Evolutionary conservation across 2,113 vertebrate species (phyloP).

Genomic region (Platichthys stellatus): DNA sequence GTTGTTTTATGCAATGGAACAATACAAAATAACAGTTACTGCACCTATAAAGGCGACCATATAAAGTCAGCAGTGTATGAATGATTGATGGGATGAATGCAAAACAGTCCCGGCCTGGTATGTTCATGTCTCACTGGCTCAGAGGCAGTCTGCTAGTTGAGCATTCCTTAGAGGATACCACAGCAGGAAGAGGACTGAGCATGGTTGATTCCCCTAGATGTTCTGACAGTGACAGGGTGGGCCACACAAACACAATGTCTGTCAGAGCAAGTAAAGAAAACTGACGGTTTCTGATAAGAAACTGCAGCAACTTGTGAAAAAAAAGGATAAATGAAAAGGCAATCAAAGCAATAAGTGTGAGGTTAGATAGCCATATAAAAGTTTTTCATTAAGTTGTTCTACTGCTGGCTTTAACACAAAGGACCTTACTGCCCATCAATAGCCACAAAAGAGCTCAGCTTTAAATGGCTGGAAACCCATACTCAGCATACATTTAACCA

Average conservation of each 20-base stretch:
- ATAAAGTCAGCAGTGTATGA: background rate
- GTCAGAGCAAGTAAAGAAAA: slow-evolving; percentile 21
- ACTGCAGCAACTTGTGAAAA: background rate
- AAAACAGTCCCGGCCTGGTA: slow-evolving; percentile 9
- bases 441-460: background rate
- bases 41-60: background rate
- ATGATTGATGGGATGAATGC: slow-evolving; percentile 4
- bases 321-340: slow-evolving; percentile 7
- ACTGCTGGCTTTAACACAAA: background rate
- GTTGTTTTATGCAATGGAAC: background rate
- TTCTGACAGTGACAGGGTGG: slow-evolving; percentile 37
- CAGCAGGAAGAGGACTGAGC: slow-evolving; percentile 13
- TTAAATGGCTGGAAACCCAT: slow-evolving; percentile 19
- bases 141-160: slow-evolving; percentile 28
- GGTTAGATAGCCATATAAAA: background rate
- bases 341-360: background rate
- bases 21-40: background rate
- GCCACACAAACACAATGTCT: slow-evolving; percentile 19
- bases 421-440: background rate
- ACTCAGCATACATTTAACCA: slow-evolving; percentile 18
- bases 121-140: slow-evolving; percentile 28
- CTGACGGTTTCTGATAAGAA: background rate
- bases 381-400: background rate
- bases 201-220: slow-evolving; percentile 14
- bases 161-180: slow-evolving; percentile 24